phyloP scores from a whole-genome alignment of 2,797 vertebrate species.

The Selene dorsalis region DNA sequence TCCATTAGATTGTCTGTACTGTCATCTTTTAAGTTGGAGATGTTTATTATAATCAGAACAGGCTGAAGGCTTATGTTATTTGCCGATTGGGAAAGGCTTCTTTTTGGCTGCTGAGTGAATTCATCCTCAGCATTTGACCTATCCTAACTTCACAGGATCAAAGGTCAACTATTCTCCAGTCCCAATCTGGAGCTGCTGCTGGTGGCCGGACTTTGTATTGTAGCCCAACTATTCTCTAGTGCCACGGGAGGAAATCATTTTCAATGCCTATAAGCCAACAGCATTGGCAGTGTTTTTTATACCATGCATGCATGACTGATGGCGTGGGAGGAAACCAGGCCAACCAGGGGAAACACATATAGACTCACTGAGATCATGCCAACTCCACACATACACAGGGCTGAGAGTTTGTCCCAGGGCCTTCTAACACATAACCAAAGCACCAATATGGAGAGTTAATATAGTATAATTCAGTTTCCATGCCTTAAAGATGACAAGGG shows the following conservation, averaged over 20 bases:
- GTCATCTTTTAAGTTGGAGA: constrained; percentile 25
- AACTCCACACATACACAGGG: constrained; percentile 6
- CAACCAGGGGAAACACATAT: constrained; percentile 45
- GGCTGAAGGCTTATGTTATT: constrained; percentile 28
- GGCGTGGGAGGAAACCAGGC: constrained; percentile 34
- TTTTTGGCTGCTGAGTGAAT: constrained; percentile 21
- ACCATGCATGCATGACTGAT: constrained; percentile 28
- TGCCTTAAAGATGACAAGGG: neutral
- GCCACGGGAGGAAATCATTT: constrained; percentile 15
- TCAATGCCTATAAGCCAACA: constrained; percentile 15
- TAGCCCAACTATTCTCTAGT: neutral
- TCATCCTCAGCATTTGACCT: constrained; percentile 25
- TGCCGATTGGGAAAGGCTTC: constrained; percentile 17
- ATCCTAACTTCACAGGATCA: neutral
- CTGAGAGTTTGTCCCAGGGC: constrained; percentile 1
- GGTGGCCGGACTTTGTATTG: too few species aligned
- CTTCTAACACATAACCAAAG: neutral
- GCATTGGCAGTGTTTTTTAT: constrained; percentile 15
- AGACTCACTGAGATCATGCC: constrained; percentile 28
- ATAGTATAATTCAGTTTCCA: neutral
- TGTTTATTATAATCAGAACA: constrained; percentile 38
- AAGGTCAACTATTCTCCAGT: constrained; percentile 3
- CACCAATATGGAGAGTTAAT: neutral
- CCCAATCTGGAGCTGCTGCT: too few species aligned
- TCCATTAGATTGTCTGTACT: constrained; percentile 17